A percentile compares a stretch with the other conserved stretches of the same genome.
phyloP scores from a whole-genome alignment of 2,888 invertebrate species.

The Spodoptera littoralis region DNA sequence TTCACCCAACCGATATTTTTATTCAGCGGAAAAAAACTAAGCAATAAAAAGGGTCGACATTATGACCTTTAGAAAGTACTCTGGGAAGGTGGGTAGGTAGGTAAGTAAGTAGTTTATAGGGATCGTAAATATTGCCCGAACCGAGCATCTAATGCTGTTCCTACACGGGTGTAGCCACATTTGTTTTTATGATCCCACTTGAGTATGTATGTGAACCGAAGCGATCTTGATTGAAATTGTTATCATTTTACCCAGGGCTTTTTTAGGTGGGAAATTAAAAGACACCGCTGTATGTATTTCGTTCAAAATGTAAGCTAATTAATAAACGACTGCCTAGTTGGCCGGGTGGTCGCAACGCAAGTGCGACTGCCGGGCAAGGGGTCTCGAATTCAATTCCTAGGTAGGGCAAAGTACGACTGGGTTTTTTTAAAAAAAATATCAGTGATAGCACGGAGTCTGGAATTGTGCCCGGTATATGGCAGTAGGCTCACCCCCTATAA shows the following conservation, averaged over 20 bases:
- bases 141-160: constrained; percentile 32
- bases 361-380: no score
- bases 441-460: no score
- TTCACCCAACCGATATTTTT: constrained; percentile 26
- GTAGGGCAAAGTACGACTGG: no score
- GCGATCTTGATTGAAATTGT: constrained; percentile 10
- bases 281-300: no score
- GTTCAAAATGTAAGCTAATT: no score
- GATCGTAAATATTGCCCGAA: constrained; percentile 53
- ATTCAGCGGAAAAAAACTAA: constrained; percentile 34
- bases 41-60: constrained; percentile 44
- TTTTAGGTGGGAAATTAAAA: no score
- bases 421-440: no score
- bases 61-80: constrained; percentile 45
- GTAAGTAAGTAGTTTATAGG: constrained; percentile 49
- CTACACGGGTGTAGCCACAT: constrained; percentile 32
- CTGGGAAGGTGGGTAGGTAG: constrained; percentile 33
- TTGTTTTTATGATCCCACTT: constrained; percentile 31
- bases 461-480: no score
- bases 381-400: no score
- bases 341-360: no score
- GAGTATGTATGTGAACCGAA: not conserved
- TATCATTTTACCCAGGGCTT: not conserved
- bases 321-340: no score
- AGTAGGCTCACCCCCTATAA: no score